Conservation (phyloP, 2,113 vertebrate species). For the Megaleporinus macrocephalus region DNA sequence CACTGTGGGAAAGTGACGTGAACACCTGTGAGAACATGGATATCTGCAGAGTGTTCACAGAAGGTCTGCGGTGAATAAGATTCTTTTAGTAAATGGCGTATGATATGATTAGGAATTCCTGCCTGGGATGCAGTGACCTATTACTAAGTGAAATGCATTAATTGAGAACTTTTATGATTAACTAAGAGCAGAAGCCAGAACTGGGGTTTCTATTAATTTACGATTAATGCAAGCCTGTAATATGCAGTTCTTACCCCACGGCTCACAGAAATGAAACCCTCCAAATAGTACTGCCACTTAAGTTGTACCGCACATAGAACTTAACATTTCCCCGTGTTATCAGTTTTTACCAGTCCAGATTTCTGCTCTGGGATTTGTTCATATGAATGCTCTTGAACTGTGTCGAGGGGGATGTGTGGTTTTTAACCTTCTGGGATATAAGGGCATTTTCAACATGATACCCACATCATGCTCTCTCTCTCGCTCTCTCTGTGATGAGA, state of each 20-base stretch:
- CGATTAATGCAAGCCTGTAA: slow-evolving; percentile 26
- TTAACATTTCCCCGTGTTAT: too few relatives aligned
- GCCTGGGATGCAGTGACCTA: slow-evolving; percentile 23
- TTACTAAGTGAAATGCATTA: slow-evolving; percentile 18
- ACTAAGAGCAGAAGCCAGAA: slow-evolving; percentile 12
- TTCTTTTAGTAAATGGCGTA: background rate
- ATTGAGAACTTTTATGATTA: slow-evolving; percentile 8
- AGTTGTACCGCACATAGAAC: background rate
- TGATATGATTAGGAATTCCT: slow-evolving; percentile 10
- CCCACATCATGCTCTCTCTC: too few relatives aligned
- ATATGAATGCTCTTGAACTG: too few relatives aligned
- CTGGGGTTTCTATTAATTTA: slow-evolving; percentile 29
- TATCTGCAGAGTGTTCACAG: too few relatives aligned
- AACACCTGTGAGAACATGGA: background rate
- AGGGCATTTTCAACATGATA: too few relatives aligned
- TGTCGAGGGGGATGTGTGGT: too few relatives aligned
- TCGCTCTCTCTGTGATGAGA: too few relatives aligned
- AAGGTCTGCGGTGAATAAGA: slow-evolving; percentile 4
- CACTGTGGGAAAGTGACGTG: too few relatives aligned
- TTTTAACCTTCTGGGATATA: too few relatives aligned
- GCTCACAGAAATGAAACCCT: slow-evolving; percentile 1
- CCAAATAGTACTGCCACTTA: background rate
- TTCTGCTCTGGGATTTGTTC: too few relatives aligned
- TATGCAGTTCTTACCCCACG: slow-evolving; percentile 14
- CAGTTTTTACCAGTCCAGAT: too few relatives aligned